Percentiles rank a stretch among this genome's conserved stretches.
Conservation (phyloP, 2,797 vertebrate genomes). For the Bovichtus diacanthus region DNA sequence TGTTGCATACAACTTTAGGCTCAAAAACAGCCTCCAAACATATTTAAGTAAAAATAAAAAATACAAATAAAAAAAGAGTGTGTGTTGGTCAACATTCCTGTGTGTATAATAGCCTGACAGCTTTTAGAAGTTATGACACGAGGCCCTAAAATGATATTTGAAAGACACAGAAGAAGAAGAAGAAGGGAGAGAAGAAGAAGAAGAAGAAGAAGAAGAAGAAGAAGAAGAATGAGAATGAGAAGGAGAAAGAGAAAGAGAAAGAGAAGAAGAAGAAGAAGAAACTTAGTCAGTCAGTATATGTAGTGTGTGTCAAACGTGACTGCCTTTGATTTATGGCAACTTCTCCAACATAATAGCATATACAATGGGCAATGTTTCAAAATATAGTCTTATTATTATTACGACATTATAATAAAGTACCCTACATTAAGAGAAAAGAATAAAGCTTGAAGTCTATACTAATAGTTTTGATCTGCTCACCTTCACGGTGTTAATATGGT, state of each 20-base stretch:
- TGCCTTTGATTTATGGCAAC: background rate
- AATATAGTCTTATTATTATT: background rate
- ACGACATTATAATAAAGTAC: background rate
- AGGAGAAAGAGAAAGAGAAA: background rate
- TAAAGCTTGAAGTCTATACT: background rate
- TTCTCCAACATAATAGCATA: background rate
- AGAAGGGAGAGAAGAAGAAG: background rate
- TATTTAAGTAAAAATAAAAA: background rate
- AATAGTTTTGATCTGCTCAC: background rate
- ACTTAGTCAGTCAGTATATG: background rate
- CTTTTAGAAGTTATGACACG: background rate
- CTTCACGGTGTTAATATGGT: background rate
- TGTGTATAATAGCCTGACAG: background rate
- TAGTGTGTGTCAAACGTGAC: background rate
- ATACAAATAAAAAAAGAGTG: too few species aligned
- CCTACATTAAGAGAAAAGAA: background rate
- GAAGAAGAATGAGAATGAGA: background rate
- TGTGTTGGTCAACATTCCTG: background rate
- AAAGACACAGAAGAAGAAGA: too few species aligned
- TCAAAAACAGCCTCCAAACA: background rate
- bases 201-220: background rate
- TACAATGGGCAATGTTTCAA: too few species aligned
- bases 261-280: background rate
- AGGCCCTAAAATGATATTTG: background rate
- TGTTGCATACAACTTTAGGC: background rate